Evolutionary conservation across 2,888 invertebrate species (phyloP), one percentile per base, ranked within the genome.

Genomic region (Andrena chrysosceles): DNA sequence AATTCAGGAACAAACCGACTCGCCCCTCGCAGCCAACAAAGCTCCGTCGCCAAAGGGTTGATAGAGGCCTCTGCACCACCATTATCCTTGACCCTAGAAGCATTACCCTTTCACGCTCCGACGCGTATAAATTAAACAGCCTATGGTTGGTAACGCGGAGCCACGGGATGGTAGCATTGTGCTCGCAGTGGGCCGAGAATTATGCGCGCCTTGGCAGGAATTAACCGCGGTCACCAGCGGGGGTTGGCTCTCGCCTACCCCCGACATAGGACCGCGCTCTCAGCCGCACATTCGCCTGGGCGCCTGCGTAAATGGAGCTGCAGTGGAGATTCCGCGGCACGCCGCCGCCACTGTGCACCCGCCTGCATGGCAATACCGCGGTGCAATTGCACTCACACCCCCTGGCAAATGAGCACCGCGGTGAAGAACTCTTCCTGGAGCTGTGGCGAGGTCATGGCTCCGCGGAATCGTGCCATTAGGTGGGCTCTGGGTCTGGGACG

Each of bases 51-150:
- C 5, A 42, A 16, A 13, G 20, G 54, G 54, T 54, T 20, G 29
- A n/a, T 33, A 29, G 29, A 60, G 20, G 60, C n/a, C 60, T 60
- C 59, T 13, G 29, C 13, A 10, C 29, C 29, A 6, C 26, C 29
- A 29, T 59, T 42, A 42, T 42, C 62, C 62, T 62, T 62, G 62
- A 62, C 62, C 62, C 62, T 16, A 33, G 62, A n/a, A 29, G 33
- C 33, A 42, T 42, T 42, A 42, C 42, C 62, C 33, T 33, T 35
- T 26, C 60, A 20, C 62, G 31, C 64, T 33, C n/a, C 49, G 77
- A 33, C 79, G 69, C 74, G 77, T 71, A 87, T 89, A 89, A 89
- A 88, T 89, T 88, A 88, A 87, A 87, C 85, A 70, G 31, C 69
- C 31, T 4, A n/a, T 16, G 48, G 71, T 62, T 62, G 60, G 48